A percentile compares a stretch with the other conserved stretches of the same genome.
Evolutionary conservation across 1,140 invertebrate genomes (phyloP).

Genomic region (Ostrea denselamellosa): DNA sequence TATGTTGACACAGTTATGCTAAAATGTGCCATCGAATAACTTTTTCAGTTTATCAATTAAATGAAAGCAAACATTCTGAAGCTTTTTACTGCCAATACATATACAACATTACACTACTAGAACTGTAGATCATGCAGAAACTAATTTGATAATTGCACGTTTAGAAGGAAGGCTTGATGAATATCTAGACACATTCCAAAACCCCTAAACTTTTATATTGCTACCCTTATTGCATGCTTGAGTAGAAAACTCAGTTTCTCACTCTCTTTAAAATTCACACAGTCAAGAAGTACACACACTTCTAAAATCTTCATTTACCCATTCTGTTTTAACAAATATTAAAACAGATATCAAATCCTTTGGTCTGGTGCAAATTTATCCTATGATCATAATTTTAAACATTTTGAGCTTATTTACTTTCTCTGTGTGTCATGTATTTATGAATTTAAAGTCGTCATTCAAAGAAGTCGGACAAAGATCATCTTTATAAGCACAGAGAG

Average conservation of each 20-base stretch:
- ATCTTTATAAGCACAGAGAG: slow-evolving; percentile 35
- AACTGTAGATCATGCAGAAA: neutral
- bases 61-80: neutral
- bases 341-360: slow-evolving; percentile 34
- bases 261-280: neutral
- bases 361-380: slow-evolving; percentile 23
- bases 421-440: neutral
- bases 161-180: neutral
- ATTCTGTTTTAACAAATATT: slow-evolving; percentile 3
- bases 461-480: slow-evolving; percentile 44
- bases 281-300: slow-evolving; percentile 10
- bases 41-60: neutral
- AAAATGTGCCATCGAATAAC: too few species aligned
- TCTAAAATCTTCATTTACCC: neutral
- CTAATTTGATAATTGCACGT: neutral
- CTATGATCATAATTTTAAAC: slow-evolving; percentile 34
- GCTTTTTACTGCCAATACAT: neutral
- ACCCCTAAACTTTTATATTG: neutral
- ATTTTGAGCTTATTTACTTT: slow-evolving; percentile 41
- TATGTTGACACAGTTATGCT: too few species aligned
- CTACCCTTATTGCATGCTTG: neutral
- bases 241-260: slow-evolving; percentile 26
- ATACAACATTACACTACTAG: neutral
- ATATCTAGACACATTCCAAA: neutral
- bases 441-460: slow-evolving; percentile 13